Evolutionary conservation across 2,797 vertebrate species (phyloP).

Genomic region (Natrix natrix): DNA sequence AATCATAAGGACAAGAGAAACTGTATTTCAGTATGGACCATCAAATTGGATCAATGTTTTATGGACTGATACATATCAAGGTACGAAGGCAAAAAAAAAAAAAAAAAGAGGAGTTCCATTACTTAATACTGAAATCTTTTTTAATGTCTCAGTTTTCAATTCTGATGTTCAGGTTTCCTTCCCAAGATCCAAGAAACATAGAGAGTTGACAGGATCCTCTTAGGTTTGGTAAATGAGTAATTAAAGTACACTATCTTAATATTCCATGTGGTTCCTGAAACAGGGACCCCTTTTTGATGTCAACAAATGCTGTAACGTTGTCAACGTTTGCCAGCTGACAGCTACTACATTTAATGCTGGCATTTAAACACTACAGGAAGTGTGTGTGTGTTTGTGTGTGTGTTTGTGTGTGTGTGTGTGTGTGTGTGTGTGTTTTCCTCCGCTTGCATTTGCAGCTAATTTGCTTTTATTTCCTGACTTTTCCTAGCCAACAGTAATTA

Average conservation of each 20-base stretch:
- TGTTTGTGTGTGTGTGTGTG: neutral
- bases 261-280: neutral
- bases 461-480: constrained; percentile 43
- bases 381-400: neutral
- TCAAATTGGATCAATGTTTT: neutral
- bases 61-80: neutral
- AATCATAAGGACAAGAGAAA: neutral
- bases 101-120: neutral
- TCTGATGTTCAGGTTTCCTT: neutral
- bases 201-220: neutral
- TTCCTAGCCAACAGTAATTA: constrained; percentile 54
- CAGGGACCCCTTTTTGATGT: neutral
- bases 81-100: neutral
- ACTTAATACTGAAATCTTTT: neutral
- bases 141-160: neutral
- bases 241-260: neutral
- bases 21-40: neutral
- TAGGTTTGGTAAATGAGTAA: neutral
- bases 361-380: constrained; percentile 10
- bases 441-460: constrained; percentile 33
- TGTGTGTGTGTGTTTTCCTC: neutral
- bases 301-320: neutral
- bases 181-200: neutral
- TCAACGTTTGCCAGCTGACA: neutral
- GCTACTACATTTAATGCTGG: constrained; percentile 10